Percentiles rank a stretch among this genome's conserved stretches.
Conservation (phyloP, 1,140 invertebrate species). For the Sipha flava region DNA sequence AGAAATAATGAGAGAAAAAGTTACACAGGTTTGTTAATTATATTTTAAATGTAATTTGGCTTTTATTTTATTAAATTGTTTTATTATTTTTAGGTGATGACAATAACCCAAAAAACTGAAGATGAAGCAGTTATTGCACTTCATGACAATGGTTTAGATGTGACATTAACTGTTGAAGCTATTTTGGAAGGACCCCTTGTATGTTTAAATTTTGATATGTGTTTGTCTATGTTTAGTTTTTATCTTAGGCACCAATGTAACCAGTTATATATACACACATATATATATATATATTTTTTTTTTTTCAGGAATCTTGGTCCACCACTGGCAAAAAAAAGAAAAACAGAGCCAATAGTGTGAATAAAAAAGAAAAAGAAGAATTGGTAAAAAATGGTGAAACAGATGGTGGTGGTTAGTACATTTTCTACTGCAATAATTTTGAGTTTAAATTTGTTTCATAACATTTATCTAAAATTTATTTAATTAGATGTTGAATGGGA, state of each 20-base stretch:
- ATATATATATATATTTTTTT: not conserved
- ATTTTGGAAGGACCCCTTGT: slow-evolving; percentile 55
- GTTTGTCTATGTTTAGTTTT: too few relatives aligned
- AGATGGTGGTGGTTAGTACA: not conserved
- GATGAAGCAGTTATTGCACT: slow-evolving; percentile 74
- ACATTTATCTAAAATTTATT: not conserved
- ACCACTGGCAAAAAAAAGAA: slow-evolving; percentile 79
- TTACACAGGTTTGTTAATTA: slow-evolving; percentile 49
- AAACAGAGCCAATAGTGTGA: slow-evolving; percentile 46
- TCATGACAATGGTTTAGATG: slow-evolving; percentile 70
- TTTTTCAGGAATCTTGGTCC: slow-evolving; percentile 61
- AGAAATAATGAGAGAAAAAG: slow-evolving; percentile 58
- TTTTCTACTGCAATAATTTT: too few relatives aligned
- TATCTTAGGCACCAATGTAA: too few relatives aligned
- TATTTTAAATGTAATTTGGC: not conserved
- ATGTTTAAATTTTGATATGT: not conserved
- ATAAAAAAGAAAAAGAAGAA: slow-evolving; percentile 35
- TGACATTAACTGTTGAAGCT: slow-evolving; percentile 63
- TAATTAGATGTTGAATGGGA: slow-evolving; percentile 25
- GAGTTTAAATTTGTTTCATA: too few relatives aligned
- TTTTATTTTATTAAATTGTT: not conserved
- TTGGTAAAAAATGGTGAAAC: slow-evolving; percentile 41
- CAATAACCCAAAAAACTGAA: slow-evolving; percentile 67
- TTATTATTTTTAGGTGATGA: slow-evolving; percentile 53
- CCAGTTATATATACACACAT: too few relatives aligned